A percentile compares a stretch with the other conserved stretches of the same genome.
Evolutionary conservation across 2,888 invertebrate species (phyloP).

Genomic region (Eurois occulta): DNA sequence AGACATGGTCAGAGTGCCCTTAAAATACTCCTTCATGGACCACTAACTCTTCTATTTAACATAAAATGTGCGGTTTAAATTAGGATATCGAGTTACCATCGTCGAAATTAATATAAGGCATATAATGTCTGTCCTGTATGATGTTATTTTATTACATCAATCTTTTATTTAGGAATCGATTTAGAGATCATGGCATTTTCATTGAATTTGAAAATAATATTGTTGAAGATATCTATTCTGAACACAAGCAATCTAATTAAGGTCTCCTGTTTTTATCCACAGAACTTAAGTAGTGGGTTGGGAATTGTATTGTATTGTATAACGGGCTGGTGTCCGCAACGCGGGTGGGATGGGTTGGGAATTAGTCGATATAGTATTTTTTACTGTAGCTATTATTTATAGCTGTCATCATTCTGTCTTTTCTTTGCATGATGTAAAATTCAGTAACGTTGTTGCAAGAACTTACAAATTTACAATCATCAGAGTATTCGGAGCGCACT

Average conservation of each 20-base stretch:
- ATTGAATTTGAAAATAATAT: background rate
- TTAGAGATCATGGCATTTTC: background rate
- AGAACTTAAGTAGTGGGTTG: no score
- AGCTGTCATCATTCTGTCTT: no score
- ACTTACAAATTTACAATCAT: conserved; percentile 1
- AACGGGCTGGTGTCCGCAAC: no score
- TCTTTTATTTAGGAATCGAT: background rate
- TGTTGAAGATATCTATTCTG: background rate
- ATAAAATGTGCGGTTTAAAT: conserved; percentile 21
- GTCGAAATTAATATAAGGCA: conserved; percentile 3
- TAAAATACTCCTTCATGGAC: no score
- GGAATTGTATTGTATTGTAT: no score
- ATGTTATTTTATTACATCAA: background rate
- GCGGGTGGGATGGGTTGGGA: no score
- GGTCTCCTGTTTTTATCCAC: background rate
- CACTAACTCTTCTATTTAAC: no score
- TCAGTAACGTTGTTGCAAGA: background rate
- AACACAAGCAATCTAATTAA: background rate
- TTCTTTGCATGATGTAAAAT: background rate
- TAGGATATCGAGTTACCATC: conserved; percentile 25
- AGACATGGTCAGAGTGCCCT: no score
- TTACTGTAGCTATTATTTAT: background rate
- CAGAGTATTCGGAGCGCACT: conserved; percentile 7
- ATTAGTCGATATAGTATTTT: background rate
- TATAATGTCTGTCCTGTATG: background rate